Base-by-base conservation (phyloP, 1,140 invertebrate species). In the Leptinotarsa undecemlineata region DNA sequence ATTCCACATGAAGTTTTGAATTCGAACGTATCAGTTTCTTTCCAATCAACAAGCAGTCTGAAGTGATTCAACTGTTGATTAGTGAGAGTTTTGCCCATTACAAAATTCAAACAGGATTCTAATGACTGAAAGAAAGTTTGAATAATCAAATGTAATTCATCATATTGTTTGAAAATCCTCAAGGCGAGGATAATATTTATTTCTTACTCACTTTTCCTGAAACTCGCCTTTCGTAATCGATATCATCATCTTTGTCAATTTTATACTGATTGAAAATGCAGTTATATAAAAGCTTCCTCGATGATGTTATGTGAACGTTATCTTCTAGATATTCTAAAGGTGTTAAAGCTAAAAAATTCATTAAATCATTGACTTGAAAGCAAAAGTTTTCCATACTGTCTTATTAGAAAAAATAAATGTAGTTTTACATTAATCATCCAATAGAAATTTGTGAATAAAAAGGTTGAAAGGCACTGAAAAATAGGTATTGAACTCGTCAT, bases 1-100 rank as follows among this genome's bases (percentile, higher is more conserved):
- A 92, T 81, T 14, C 91, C 91, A 79, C 90, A 91, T 89, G 91
- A 93, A 3, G 87, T 88, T 61, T 89, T 86, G 81, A 91, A 92
- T 81, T 90, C 88, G 20, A 92, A 77, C 1, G 86, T 82, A 64
- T 88, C 86, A 2, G 83, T 81, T 21, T 85, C 81, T 1, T 86
- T 81, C 84, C 89, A 90, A 17, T 85, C 87, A 74, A 91, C 84
- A 3, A 89, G 80, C 26, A 72, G 73, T 48, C 81, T 82, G 63
- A 90, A 88, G 19, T 87, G 80, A 14, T 71, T 77, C 4, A 78
- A 80, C 74, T 92, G 87, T 8, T 88, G 84, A 1, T 82, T 68
- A 0, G 80, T 87, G 51, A 92, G 82, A 17, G 85, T 82, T 60
- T 88, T 88, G 3, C 91, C 90, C 86, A 92, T 89, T 79, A 91